A percentile compares a stretch with the other conserved stretches of the same genome.
Evolutionary conservation across 2,888 invertebrate genomes (phyloP).

Genomic region (Aphidius colemani): DNA sequence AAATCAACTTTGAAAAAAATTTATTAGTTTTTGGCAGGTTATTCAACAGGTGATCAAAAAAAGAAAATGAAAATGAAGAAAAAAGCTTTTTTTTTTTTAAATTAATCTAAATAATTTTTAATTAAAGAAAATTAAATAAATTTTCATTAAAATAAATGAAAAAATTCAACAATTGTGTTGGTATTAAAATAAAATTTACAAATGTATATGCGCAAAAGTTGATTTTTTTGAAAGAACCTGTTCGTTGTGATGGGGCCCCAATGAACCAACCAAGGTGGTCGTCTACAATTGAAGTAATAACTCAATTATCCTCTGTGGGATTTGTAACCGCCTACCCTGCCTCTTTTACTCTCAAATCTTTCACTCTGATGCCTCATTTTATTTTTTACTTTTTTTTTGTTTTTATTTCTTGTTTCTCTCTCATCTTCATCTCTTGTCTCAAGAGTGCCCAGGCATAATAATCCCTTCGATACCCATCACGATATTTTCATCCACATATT

Average conservation of each 20-base stretch:
- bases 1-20: no score
- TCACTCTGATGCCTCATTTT: slow-evolving; percentile 45
- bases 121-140: no score
- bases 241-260: slow-evolving; percentile 51
- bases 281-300: slow-evolving; percentile 61
- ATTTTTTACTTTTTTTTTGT: slow-evolving; percentile 18
- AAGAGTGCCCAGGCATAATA: slow-evolving; percentile 40
- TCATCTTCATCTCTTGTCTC: slow-evolving; percentile 8
- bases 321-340: slow-evolving; percentile 58
- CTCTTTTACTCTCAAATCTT: slow-evolving; percentile 59
- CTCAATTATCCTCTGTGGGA: slow-evolving; percentile 60
- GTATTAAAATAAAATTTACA: slow-evolving; percentile 8
- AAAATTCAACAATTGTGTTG: no score
- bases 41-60: no score
- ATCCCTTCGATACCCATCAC: slow-evolving; percentile 56
- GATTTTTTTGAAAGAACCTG: slow-evolving; percentile 55
- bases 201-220: slow-evolving; percentile 39
- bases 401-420: slow-evolving; percentile 18
- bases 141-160: no score
- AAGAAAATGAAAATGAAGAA: no score
- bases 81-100: no score
- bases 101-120: no score
- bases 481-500: slow-evolving; percentile 54
- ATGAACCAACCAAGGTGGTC: slow-evolving; percentile 58
- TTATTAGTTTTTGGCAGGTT: no score